phyloP scores from a whole-genome alignment of 2,888 invertebrate genomes.

The Eupithecia centaureata region DNA sequence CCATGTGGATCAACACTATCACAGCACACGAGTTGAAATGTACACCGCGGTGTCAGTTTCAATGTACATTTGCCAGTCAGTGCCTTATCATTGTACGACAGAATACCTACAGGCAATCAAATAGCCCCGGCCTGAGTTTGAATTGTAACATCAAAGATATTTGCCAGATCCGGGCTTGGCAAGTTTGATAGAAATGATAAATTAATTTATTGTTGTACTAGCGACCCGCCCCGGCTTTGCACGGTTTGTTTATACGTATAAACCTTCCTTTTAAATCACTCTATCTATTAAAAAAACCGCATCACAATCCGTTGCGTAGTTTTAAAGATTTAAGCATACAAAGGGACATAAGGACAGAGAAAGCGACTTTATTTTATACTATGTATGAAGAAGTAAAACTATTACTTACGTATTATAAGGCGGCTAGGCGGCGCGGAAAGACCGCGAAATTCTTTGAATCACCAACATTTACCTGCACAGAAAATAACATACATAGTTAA shows the following conservation, averaged over 20 bases:
- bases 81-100: constrained; percentile 6
- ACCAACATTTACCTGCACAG: constrained; percentile 64
- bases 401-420: constrained; percentile 62
- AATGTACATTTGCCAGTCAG: constrained; percentile 2
- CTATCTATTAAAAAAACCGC: no score
- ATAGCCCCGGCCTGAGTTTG: neutral
- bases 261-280: no score
- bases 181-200: neutral
- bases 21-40: constrained; percentile 9
- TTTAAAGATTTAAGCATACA: no score
- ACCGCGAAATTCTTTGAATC: constrained; percentile 45
- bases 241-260: no score
- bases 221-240: no score
- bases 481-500: constrained; percentile 29
- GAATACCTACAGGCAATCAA: constrained; percentile 7
- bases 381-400: neutral
- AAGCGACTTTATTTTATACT: no score
- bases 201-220: no score
- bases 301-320: no score
- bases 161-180: neutral
- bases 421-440: constrained; percentile 69
- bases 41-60: constrained; percentile 14
- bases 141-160: constrained; percentile 10
- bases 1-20: constrained; percentile 40
- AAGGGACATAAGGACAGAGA: no score